These are phyloP conservation scores for Pteropus alecto DNA, from an alignment of 2,113 vertebrate genomes.

Conservation along the genomic window DNA sequence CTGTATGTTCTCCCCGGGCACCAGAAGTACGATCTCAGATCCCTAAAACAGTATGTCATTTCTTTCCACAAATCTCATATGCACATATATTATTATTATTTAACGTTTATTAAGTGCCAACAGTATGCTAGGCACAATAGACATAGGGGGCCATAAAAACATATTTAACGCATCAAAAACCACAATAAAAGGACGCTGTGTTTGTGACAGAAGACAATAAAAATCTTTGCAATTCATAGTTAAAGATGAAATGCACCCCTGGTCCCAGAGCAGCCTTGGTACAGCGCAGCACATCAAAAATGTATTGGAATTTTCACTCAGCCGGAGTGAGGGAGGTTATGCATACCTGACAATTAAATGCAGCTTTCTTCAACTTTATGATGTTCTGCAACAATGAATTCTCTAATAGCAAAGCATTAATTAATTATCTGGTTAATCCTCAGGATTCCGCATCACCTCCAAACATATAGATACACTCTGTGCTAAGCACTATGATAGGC, in stretches of 20 bases:
- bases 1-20: background rate
- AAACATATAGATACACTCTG: background rate
- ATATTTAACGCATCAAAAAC: conserved; percentile 68
- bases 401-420: conserved; percentile 34
- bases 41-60: conserved; percentile 66
- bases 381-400: conserved; percentile 56
- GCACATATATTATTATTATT: conserved; percentile 80
- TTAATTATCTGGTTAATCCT: conserved; percentile 24
- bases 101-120: conserved; percentile 77
- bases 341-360: conserved; percentile 53
- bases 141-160: conserved; percentile 59
- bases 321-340: background rate
- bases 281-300: conserved; percentile 63
- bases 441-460: background rate
- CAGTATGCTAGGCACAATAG: conserved; percentile 39
- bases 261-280: conserved; percentile 70
- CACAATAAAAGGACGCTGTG: conserved; percentile 55
- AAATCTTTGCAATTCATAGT: conserved; percentile 69
- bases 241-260: conserved; percentile 66
- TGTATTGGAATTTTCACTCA: conserved; percentile 48
- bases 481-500: background rate
- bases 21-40: conserved; percentile 63
- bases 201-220: conserved; percentile 69
- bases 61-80: conserved; percentile 63
- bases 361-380: conserved; percentile 68